Conservation (phyloP, 2,113 vertebrate genomes). For the Erythrocercus mccallii region DNA sequence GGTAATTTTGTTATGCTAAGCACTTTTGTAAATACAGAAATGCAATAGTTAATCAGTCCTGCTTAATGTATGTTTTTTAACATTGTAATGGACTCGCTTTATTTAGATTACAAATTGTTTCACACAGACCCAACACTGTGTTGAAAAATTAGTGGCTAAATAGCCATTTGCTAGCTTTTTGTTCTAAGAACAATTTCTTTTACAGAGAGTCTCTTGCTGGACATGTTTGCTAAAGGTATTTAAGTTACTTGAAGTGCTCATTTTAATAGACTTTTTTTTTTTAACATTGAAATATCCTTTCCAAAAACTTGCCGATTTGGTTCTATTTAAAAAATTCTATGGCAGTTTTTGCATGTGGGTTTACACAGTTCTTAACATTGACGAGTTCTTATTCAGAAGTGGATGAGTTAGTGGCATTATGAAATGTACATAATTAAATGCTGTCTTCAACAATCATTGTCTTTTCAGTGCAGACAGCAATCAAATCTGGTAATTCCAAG, state of each 20-base stretch:
- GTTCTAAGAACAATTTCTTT: slow-evolving; percentile 67
- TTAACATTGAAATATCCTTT: slow-evolving; percentile 62
- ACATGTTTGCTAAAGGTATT: slow-evolving; percentile 66
- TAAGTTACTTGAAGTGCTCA: slow-evolving; percentile 75
- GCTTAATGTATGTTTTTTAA: slow-evolving; percentile 60
- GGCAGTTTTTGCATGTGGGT: slow-evolving; percentile 61
- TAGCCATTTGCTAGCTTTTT: slow-evolving; percentile 68
- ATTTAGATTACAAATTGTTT: slow-evolving; percentile 63
- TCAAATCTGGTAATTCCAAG: background rate
- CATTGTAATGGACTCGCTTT: slow-evolving; percentile 33
- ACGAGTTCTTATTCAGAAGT: slow-evolving; percentile 44
- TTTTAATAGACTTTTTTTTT: slow-evolving; percentile 63
- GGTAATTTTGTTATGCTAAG: slow-evolving; percentile 71
- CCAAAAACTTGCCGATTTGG: slow-evolving; percentile 56
- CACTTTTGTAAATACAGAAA: slow-evolving; percentile 76
- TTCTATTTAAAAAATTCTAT: slow-evolving; percentile 53
- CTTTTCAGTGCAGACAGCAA: slow-evolving; percentile 33
- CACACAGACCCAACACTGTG: slow-evolving; percentile 57
- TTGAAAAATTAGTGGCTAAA: slow-evolving; percentile 65
- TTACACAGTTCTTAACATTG: slow-evolving; percentile 59
- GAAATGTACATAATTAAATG: slow-evolving; percentile 58
- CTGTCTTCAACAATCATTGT: slow-evolving; percentile 68
- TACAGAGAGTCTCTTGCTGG: slow-evolving; percentile 56
- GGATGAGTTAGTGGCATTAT: slow-evolving; percentile 46
- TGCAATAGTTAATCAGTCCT: slow-evolving; percentile 50